Conservation (phyloP, 2,113 vertebrate species). For the Tichodroma muraria region DNA sequence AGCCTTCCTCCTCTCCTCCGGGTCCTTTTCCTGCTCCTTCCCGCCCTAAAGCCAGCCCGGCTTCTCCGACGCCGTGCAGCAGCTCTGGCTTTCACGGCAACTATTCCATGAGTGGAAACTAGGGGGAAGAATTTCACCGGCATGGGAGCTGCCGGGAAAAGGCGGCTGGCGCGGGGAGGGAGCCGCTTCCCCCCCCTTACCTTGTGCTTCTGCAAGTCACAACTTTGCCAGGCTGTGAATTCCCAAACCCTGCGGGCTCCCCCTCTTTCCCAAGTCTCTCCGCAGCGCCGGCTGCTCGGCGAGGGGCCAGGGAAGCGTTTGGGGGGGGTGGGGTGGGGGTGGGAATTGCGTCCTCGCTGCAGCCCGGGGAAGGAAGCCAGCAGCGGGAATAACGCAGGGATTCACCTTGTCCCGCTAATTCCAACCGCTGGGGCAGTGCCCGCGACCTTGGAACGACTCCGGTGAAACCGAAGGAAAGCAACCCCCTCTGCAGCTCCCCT, state of each 20-base stretch:
- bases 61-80: background rate
- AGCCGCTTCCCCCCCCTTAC: background rate
- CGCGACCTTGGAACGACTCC: rapidly evolving
- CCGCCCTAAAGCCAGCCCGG: background rate
- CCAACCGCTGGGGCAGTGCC: rapidly evolving
- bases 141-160: background rate
- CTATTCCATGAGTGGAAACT: background rate
- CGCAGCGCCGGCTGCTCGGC: background rate
- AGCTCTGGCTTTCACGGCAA: background rate
- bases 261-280: too few relatives aligned
- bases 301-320: too few relatives aligned
- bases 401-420: too few relatives aligned
- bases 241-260: background rate
- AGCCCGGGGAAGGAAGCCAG: background rate
- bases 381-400: rapidly evolving
- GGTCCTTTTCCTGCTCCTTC: rapidly evolving
- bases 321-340: too few relatives aligned
- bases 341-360: background rate
- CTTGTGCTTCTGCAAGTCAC: background rate
- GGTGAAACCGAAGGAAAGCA: too few relatives aligned
- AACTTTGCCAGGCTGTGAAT: background rate
- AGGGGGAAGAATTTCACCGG: slow-evolving; percentile 10
- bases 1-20: background rate
- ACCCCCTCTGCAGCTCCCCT: too few relatives aligned
- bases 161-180: background rate